Percentiles rank a stretch among this genome's conserved stretches.
These are phyloP conservation scores for Meiosimyza platycephala DNA, from an alignment of 2,888 invertebrate species.

Conservation along the genomic window DNA sequence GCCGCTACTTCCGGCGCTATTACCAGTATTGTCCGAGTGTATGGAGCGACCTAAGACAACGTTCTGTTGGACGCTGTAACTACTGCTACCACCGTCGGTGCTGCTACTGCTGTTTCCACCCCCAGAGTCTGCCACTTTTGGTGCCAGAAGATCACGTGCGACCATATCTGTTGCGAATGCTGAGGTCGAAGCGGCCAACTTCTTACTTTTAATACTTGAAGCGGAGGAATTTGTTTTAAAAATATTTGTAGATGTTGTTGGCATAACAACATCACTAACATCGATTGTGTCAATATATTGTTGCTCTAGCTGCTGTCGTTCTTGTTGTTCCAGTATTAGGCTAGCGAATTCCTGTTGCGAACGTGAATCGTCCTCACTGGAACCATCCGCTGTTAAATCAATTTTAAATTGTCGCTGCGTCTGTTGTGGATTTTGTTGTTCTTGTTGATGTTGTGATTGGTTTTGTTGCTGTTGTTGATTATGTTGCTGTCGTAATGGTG, in stretches of 20 bases:
- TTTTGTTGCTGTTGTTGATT: conserved; percentile 40
- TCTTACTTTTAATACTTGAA: conserved; percentile 45
- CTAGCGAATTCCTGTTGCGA: conserved; percentile 38
- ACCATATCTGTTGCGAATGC: conserved; percentile 42
- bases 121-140: conserved; percentile 41
- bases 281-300: conserved; percentile 30
- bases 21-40: neutral
- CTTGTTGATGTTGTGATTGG: conserved; percentile 40
- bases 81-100: conserved; percentile 40
- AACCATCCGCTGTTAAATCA: conserved; percentile 37
- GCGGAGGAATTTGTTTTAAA: conserved; percentile 23
- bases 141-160: conserved; percentile 41
- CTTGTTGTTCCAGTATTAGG: conserved; percentile 33
- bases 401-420: conserved; percentile 12
- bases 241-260: conserved; percentile 44
- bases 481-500: conserved; percentile 45
- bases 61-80: conserved; percentile 20
- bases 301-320: conserved; percentile 47
- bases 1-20: neutral
- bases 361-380: conserved; percentile 42
- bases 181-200: conserved; percentile 16
- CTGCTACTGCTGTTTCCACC: conserved; percentile 37
- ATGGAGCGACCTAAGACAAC: neutral
- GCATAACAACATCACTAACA: conserved; percentile 33
- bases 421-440: conserved; percentile 34